phyloP scores from a whole-genome alignment of 2,113 vertebrate genomes.

The Ceuthmochares aereus region DNA sequence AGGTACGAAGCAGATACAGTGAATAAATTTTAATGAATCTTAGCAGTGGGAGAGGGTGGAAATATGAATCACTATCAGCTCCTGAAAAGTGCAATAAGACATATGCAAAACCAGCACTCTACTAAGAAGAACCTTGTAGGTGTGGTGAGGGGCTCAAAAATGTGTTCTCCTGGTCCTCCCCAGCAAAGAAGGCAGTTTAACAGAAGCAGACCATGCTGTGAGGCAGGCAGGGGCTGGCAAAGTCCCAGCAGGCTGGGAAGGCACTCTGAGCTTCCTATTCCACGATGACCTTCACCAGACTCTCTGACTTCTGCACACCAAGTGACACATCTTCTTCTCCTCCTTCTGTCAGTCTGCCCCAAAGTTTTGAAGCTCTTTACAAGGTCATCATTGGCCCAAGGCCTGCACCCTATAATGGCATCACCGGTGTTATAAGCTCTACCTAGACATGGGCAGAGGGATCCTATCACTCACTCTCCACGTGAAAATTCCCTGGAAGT shows the following conservation, averaged over 20 bases:
- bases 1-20: neutral
- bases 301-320: neutral
- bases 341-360: neutral
- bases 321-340: neutral
- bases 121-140: accelerated
- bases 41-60: neutral
- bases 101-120: neutral
- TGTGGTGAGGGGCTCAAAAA: neutral
- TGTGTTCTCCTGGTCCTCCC: accelerated
- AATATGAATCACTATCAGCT: neutral
- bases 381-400: neutral
- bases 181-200: neutral
- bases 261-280: neutral
- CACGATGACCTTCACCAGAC: neutral
- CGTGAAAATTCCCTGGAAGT: neutral
- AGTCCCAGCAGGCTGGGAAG: neutral
- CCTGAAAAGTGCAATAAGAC: neutral
- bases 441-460: neutral
- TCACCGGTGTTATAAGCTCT: neutral
- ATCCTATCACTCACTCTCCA: neutral
- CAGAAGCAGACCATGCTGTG: neutral
- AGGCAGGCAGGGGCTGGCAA: neutral
- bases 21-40: neutral
- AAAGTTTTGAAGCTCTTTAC: neutral
- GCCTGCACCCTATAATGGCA: neutral